Conservation (phyloP, 1,140 invertebrate species). For the Linepithema humile region DNA sequence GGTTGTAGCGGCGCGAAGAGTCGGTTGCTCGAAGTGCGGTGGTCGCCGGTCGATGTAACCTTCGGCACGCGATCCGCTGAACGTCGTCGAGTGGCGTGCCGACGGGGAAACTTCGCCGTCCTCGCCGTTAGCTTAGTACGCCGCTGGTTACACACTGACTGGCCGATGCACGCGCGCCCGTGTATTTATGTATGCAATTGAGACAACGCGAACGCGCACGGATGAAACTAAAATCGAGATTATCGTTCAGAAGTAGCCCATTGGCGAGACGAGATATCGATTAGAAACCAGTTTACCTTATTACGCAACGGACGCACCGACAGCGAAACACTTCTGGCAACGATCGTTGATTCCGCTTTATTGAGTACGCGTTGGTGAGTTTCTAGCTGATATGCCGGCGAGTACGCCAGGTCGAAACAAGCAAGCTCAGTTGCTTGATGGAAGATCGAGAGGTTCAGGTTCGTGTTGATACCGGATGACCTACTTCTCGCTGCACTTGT, state of each 20-base stretch:
- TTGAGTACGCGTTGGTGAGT: background rate
- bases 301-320: background rate
- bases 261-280: constrained; percentile 5
- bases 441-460: constrained; percentile 28
- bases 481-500: constrained; percentile 60
- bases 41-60: constrained; percentile 76
- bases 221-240: constrained; percentile 5
- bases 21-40: constrained; percentile 40
- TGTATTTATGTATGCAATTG: background rate
- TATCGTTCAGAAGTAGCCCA: background rate
- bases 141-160: constrained; percentile 36
- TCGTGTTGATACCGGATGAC: constrained; percentile 50
- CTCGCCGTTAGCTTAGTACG: constrained; percentile 56
- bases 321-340: background rate
- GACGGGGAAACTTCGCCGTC: constrained; percentile 56
- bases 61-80: constrained; percentile 79
- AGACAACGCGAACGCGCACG: background rate
- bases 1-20: constrained; percentile 33
- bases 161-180: background rate
- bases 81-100: constrained; percentile 70
- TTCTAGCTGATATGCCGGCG: background rate
- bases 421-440: background rate
- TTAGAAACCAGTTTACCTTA: background rate
- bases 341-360: constrained; percentile 6
- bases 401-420: background rate